A percentile compares a stretch with the other conserved stretches of the same genome.
These are phyloP conservation scores for Chlorops oryzae DNA, from an alignment of 1,140 invertebrate species.

Conservation along the genomic window DNA sequence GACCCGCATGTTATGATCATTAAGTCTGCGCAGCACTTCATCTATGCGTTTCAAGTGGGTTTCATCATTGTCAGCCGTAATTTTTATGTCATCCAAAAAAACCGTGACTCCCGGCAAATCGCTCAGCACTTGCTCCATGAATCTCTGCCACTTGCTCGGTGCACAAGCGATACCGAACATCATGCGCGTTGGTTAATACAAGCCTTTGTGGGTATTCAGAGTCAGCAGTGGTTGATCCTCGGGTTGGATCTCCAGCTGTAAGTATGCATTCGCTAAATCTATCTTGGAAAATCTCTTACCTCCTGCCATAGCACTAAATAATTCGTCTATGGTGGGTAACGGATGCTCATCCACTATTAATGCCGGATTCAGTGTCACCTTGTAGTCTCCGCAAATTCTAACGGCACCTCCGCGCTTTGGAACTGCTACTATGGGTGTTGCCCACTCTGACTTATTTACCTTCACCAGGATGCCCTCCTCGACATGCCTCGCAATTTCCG, in stretches of 20 bases:
- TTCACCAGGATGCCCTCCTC: conserved; percentile 24
- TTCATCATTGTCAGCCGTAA: conserved; percentile 11
- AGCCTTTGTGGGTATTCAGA: conserved; percentile 20
- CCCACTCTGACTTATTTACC: conserved; percentile 35
- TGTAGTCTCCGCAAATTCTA: conserved; percentile 49
- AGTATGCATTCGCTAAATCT: conserved; percentile 22
- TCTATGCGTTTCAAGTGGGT: no score
- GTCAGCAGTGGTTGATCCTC: conserved; percentile 18
- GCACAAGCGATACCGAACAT: conserved; percentile 24
- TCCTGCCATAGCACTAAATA: not conserved
- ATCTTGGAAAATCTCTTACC: conserved; percentile 20
- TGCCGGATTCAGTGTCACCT: conserved; percentile 36
- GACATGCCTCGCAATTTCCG: conserved; percentile 44
- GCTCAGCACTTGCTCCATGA: conserved; percentile 25
- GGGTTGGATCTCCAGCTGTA: conserved; percentile 21
- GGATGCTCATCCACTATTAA: conserved; percentile 21
- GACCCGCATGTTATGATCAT: conserved; percentile 22
- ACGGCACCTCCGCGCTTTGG: conserved; percentile 45
- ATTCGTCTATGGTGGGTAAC: not conserved
- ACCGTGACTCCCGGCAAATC: conserved; percentile 20
- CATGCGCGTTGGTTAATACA: conserved; percentile 20
- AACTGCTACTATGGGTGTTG: conserved; percentile 49
- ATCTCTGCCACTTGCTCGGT: conserved; percentile 29
- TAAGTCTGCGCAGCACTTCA: no score
- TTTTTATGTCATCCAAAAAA: no score